phyloP scores from a whole-genome alignment of 2,113 vertebrate genomes.

The Anarrhichthys ocellatus region DNA sequence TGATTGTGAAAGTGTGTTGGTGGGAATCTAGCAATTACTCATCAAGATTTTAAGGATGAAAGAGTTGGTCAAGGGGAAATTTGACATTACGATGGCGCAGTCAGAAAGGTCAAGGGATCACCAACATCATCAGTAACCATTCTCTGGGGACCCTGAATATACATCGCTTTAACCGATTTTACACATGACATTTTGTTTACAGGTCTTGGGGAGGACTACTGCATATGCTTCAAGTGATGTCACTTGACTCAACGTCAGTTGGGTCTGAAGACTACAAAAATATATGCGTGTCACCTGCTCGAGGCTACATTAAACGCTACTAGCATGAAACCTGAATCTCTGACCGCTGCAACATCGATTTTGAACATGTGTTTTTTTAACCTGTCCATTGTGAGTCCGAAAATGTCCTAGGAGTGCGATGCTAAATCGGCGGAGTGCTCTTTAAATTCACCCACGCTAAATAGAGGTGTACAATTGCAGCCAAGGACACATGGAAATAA shows the following conservation, averaged over 20 bases:
- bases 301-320: neutral
- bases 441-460: neutral
- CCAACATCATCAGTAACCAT: neutral
- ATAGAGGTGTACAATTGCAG: neutral
- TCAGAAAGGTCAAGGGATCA: neutral
- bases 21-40: neutral
- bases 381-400: neutral
- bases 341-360: neutral
- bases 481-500: neutral
- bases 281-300: neutral
- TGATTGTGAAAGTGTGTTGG: neutral
- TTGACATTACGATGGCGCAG: neutral
- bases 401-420: neutral
- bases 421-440: neutral
- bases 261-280: neutral
- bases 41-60: neutral
- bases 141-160: neutral
- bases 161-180: neutral
- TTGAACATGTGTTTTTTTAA: neutral
- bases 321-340: neutral
- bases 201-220: neutral
- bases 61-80: neutral
- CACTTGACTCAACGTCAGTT: no score
- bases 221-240: neutral
- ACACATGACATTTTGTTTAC: neutral